These are phyloP conservation scores for Hiodon tergisus DNA, from an alignment of 2,113 vertebrate genomes.

Conservation along the genomic window DNA sequence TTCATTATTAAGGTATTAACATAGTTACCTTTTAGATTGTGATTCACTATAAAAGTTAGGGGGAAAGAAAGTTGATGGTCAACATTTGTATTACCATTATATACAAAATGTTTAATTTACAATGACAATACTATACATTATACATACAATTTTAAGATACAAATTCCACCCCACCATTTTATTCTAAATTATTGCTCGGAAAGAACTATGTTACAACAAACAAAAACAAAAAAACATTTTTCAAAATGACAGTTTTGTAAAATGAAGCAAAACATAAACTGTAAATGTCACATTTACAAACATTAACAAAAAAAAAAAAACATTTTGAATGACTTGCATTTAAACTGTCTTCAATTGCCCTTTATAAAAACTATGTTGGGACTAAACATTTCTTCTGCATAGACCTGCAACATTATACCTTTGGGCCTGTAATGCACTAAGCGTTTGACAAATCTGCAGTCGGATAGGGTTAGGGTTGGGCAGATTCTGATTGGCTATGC, in stretches of 20 bases:
- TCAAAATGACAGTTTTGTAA: too few species aligned
- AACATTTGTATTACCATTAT: slow-evolving; percentile 18
- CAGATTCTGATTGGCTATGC: too few species aligned
- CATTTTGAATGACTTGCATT: not conserved
- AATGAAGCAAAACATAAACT: not conserved
- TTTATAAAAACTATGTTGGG: not conserved
- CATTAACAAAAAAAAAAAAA: not conserved
- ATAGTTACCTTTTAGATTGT: not conserved
- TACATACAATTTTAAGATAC: slow-evolving; percentile 5
- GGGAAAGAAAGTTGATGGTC: slow-evolving; percentile 16
- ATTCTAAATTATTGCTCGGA: slow-evolving; percentile 18
- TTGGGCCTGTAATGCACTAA: not conserved
- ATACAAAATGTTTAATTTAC: slow-evolving; percentile 19
- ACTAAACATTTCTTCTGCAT: not conserved
- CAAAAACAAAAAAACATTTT: slow-evolving; percentile 1
- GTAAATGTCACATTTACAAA: slow-evolving; percentile 2
- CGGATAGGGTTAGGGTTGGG: too few species aligned
- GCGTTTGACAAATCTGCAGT: too few species aligned
- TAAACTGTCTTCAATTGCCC: too few species aligned
- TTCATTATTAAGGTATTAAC: not conserved
- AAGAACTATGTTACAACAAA: not conserved
- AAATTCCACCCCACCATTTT: slow-evolving; percentile 1
- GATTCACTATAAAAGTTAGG: not conserved
- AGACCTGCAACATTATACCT: not conserved
- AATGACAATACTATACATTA: slow-evolving; percentile 18